Evolutionary conservation across 2,113 vertebrate genomes (phyloP), one percentile per base, ranked within the genome.

Genomic region (Stigmatopora argus): DNA sequence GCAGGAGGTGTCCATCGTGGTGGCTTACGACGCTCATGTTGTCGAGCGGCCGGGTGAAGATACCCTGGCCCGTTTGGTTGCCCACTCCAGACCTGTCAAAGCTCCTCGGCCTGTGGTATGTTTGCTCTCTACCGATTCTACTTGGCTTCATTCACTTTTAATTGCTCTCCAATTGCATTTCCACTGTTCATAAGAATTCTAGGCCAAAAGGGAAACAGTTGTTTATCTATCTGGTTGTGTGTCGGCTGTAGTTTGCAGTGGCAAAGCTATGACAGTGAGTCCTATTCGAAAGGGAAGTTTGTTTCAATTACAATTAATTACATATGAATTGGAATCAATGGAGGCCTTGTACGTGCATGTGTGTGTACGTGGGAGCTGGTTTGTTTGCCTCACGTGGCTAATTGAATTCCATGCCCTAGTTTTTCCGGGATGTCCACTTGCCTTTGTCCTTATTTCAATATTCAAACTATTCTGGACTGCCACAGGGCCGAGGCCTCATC

Each of bases 1-100:
- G 97, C 92, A 98, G 91, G 97, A 99, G 86, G 79, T 99, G 86
- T 98, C 97, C 66, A 96, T 99, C 71, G 90, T 85, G 83, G 94
- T 96, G 85, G 97, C 97, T 15, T 99, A 99, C 14, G 88, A 99
- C 26, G 95, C 97, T 70, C 96, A 98, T 12, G 93, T 99, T 19
- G 94, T 96, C 57, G 95, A 93, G 78, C 94, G 95, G 80, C 92
- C 94, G 58, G 85, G 75, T 0, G 94, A 98, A 5, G 97, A 99
- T 74, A 80, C 94, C 48, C 89, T 97, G 84, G 90, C 92, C 74
- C 90, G 84, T 19, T 85, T 97, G 89, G 94, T 99, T 67, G 96
- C 94, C 63, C 89, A 87, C 85, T 96, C 94, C 87, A 95, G 94
- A 77, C 95, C 94, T 47, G 92, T 93, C 85, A 94, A 94, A 66